Conservation (phyloP, 2,888 invertebrate species). For the Colletes collaris region DNA sequence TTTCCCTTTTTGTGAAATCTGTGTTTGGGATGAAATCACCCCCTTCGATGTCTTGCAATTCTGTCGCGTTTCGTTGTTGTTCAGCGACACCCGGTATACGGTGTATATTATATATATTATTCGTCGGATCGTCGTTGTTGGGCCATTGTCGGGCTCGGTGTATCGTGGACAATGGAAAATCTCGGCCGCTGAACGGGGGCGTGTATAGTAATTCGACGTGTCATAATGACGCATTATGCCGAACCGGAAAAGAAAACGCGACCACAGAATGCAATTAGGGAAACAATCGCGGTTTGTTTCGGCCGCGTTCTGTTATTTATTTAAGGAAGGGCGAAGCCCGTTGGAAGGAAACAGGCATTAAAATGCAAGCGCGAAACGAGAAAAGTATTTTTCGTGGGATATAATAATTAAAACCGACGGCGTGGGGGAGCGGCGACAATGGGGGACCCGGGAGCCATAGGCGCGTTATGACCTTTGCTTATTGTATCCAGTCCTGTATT, state of each 20-base stretch:
- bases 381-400: conserved; percentile 41
- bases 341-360: conserved; percentile 47
- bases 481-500: conserved; percentile 18
- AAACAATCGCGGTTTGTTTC: conserved; percentile 49
- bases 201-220: conserved; percentile 14
- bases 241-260: conserved; percentile 23
- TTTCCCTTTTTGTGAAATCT: no score
- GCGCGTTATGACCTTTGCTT: conserved; percentile 22
- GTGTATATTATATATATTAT: background rate
- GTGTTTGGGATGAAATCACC: no score
- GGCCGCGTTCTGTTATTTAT: conserved; percentile 22
- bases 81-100: no score
- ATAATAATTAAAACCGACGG: conserved; percentile 21
- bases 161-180: conserved; percentile 17
- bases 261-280: conserved; percentile 54
- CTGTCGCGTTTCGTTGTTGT: no score
- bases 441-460: background rate
- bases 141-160: conserved; percentile 4
- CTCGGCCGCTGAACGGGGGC: conserved; percentile 4
- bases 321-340: conserved; percentile 33
- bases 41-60: no score
- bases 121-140: conserved; percentile 13
- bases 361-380: conserved; percentile 9
- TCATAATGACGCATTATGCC: conserved; percentile 21
- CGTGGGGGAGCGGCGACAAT: conserved; percentile 8